Conservation (phyloP, 2,888 invertebrate species). For the Peribatodes rhomboidaria region DNA sequence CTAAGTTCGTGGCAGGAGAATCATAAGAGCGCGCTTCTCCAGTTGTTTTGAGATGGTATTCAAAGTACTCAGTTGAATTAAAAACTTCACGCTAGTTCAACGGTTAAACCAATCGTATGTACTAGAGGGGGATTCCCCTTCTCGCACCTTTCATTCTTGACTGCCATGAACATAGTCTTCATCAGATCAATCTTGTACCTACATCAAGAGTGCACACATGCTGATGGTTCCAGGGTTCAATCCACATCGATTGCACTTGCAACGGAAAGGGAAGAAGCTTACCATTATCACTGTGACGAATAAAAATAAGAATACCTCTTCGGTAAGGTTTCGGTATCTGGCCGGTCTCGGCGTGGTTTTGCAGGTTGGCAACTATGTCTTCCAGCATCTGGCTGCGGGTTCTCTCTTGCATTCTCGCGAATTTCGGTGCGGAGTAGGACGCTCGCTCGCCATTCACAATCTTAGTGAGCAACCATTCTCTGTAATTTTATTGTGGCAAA, state of each 20-base stretch:
- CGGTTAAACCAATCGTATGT: too few relatives aligned
- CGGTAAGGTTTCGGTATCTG: slow-evolving; percentile 98
- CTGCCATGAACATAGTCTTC: not conserved
- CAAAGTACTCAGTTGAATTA: too few relatives aligned
- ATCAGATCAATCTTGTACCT: slow-evolving; percentile 2
- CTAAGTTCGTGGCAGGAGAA: too few relatives aligned
- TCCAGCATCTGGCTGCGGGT: slow-evolving; percentile 97
- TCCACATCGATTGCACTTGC: slow-evolving; percentile 28
- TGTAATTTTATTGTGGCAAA: slow-evolving; percentile 51
- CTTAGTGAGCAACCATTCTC: slow-evolving; percentile 97
- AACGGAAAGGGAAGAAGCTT: slow-evolving; percentile 18
- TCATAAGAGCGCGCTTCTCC: not conserved
- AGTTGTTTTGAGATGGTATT: not conserved
- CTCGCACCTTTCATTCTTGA: not conserved
- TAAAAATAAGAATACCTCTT: slow-evolving; percentile 83
- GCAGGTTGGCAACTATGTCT: slow-evolving; percentile 96
- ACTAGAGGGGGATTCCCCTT: not conserved
- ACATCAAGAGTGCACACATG: slow-evolving; percentile 16
- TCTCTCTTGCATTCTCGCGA: slow-evolving; percentile 97
- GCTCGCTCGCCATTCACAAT: slow-evolving; percentile 97
- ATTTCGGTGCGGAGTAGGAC: slow-evolving; percentile 97
- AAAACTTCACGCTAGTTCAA: too few relatives aligned
- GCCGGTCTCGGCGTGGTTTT: slow-evolving; percentile 97
- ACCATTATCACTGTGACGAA: slow-evolving; percentile 30
- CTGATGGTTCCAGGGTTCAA: slow-evolving; percentile 16